Percentiles rank a stretch among this genome's conserved stretches.
Evolutionary conservation across 2,113 vertebrate species (phyloP).

Genomic region (Epinephelus fuscoguttatus): DNA sequence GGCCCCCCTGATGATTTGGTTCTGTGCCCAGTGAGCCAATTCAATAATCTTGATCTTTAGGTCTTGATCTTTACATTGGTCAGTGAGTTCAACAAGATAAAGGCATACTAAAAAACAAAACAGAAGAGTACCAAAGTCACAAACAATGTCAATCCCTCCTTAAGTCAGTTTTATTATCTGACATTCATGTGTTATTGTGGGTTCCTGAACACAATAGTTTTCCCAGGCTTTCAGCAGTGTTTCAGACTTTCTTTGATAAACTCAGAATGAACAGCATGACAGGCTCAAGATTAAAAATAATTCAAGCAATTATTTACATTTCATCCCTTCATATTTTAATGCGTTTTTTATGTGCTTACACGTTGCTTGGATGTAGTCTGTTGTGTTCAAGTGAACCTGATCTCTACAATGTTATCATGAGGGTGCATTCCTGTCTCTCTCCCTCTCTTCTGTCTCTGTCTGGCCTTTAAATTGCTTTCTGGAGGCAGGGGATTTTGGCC

Average conservation of each 20-base stretch:
- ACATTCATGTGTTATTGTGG: background rate
- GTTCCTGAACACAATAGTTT: background rate
- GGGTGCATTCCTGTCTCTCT: conserved; percentile 38
- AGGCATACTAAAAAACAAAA: background rate
- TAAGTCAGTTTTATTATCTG: background rate
- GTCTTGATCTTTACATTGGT: background rate
- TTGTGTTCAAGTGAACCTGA: conserved; percentile 34
- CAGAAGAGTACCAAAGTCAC: background rate
- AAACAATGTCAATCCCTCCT: background rate
- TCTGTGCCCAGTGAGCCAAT: background rate
- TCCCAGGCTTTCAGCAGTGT: background rate
- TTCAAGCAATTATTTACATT: background rate
- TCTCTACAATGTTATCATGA: conserved; percentile 41
- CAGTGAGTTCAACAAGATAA: too few species aligned
- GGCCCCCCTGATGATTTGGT: background rate
- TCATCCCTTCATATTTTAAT: background rate
- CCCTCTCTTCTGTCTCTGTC: conserved; percentile 40
- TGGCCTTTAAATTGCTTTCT: conserved; percentile 79
- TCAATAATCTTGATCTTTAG: background rate
- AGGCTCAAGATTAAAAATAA: background rate
- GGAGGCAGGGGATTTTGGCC: conserved; percentile 71
- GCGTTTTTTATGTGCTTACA: background rate
- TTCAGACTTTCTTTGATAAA: background rate
- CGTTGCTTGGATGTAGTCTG: conserved; percentile 10
- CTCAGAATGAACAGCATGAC: background rate